phyloP scores from a whole-genome alignment of 2,113 vertebrate genomes.

The Cichladusa arquata region DNA sequence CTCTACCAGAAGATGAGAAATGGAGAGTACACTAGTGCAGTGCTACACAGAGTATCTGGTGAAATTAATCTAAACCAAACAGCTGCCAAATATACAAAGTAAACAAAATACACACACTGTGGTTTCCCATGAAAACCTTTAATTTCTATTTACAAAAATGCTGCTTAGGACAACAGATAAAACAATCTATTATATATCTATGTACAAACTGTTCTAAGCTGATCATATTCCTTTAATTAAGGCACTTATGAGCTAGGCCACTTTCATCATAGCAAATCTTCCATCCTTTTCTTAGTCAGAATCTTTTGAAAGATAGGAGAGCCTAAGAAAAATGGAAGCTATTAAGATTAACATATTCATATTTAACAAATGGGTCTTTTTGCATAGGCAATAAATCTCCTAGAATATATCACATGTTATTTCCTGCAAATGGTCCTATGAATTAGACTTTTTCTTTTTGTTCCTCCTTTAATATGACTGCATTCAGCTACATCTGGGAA shows the following conservation, averaged over 20 bases:
- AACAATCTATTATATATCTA: neutral
- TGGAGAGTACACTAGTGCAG: neutral
- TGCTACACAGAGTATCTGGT: neutral
- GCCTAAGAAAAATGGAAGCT: neutral
- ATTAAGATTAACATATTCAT: neutral
- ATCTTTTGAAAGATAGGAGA: neutral
- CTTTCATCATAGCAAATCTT: neutral
- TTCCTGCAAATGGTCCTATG: neutral
- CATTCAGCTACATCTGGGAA: neutral
- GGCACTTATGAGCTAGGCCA: neutral
- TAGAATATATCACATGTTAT: neutral
- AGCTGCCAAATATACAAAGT: neutral
- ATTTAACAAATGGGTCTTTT: neutral
- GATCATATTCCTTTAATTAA: neutral
- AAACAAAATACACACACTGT: neutral
- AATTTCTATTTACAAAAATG: neutral
- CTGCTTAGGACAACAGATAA: neutral
- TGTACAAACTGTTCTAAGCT: neutral
- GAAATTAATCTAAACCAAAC: slow-evolving; percentile 8
- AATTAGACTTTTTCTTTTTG: neutral
- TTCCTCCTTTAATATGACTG: neutral
- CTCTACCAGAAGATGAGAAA: neutral
- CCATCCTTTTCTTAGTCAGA: neutral
- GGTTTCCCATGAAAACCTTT: neutral
- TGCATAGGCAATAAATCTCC: neutral